These are phyloP conservation scores for Rotaria sp. DNA, from an alignment of 2,888 invertebrate genomes.

Conservation along the genomic window DNA sequence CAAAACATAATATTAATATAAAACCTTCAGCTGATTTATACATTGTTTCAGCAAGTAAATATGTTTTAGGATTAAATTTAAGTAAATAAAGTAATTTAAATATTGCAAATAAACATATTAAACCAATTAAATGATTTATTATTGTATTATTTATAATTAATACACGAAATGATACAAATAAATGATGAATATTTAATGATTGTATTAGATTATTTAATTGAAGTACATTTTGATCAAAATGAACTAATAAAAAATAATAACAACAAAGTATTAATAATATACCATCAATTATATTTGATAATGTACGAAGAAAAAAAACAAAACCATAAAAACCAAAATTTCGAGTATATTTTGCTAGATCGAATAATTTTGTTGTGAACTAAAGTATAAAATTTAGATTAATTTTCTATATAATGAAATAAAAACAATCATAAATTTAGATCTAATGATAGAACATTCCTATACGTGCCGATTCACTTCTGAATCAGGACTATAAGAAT, in stretches of 20 bases:
- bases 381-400: neutral
- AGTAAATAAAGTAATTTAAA: slow-evolving; percentile 23
- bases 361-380: slow-evolving; percentile 22
- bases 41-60: slow-evolving; percentile 2
- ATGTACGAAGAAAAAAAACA: slow-evolving; percentile 10
- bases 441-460: too few relatives aligned
- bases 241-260: slow-evolving; percentile 22
- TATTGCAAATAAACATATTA: slow-evolving; percentile 7
- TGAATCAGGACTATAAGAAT: too few relatives aligned
- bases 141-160: neutral
- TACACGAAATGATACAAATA: neutral
- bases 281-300: slow-evolving; percentile 1
- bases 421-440: too few relatives aligned
- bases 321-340: slow-evolving; percentile 25
- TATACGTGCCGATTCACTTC: too few relatives aligned
- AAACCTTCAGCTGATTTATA: neutral
- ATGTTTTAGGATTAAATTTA: slow-evolving; percentile 5
- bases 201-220: neutral
- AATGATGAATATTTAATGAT: slow-evolving; percentile 12
- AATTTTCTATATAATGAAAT: neutral
- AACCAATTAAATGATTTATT: neutral
- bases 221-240: neutral
- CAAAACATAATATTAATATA: neutral
- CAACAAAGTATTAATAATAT: slow-evolving; percentile 6
- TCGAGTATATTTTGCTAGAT: neutral